These are phyloP conservation scores for Diaperis boleti DNA, from an alignment of 2,888 invertebrate genomes.

Conservation along the genomic window DNA sequence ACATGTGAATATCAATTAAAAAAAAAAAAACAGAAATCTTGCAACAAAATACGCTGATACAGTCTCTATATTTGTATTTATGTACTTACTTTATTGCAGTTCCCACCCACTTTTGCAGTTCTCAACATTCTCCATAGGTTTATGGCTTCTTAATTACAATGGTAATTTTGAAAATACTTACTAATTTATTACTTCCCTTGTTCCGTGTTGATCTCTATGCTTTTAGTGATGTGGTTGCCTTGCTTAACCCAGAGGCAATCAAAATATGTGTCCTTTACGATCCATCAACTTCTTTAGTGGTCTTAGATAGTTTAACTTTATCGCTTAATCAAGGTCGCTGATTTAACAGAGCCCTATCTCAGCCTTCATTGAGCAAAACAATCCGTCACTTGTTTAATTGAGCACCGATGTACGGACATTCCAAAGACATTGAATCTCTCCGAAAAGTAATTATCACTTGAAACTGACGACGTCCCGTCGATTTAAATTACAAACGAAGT, in stretches of 20 bases:
- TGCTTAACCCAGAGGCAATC: not conserved
- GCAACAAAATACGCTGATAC: too few relatives aligned
- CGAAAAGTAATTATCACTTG: slow-evolving; percentile 3
- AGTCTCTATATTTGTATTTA: too few relatives aligned
- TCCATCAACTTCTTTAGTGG: not conserved
- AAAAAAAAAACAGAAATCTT: too few relatives aligned
- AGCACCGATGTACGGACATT: slow-evolving; percentile 2
- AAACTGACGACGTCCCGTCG: not conserved
- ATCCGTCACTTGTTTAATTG: slow-evolving; percentile 5
- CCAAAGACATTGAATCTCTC: slow-evolving; percentile 11
- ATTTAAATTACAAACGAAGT: slow-evolving; percentile 8
- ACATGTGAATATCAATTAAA: too few relatives aligned
- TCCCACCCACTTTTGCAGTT: too few relatives aligned
- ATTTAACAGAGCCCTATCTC: slow-evolving; percentile 15
- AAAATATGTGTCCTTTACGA: not conserved
- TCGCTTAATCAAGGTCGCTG: slow-evolving; percentile 13
- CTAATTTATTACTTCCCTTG: too few relatives aligned
- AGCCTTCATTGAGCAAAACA: slow-evolving; percentile 15
- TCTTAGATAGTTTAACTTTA: not conserved
- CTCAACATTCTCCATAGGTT: too few relatives aligned
- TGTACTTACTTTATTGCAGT: too few relatives aligned
- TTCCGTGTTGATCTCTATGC: not conserved
- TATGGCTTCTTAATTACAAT: too few relatives aligned
- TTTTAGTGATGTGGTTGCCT: not conserved
- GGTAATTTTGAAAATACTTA: too few relatives aligned